A percentile compares a stretch with the other conserved stretches of the same genome.
Evolutionary conservation across 2,888 invertebrate genomes (phyloP).

Genomic region (Unio pictorum): DNA sequence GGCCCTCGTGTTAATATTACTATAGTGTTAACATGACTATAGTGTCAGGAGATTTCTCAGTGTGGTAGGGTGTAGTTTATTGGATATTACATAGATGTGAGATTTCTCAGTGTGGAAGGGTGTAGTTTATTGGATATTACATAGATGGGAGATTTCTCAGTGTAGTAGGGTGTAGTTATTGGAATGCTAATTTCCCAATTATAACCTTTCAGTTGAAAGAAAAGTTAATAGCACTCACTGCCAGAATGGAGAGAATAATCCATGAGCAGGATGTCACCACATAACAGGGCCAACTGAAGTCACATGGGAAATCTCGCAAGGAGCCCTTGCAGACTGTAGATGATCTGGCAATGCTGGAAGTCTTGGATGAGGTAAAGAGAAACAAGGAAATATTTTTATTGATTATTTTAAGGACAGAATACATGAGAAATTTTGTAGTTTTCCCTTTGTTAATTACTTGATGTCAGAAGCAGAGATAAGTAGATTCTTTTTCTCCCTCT

Average conservation of each 20-base stretch:
- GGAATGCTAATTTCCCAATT: not conserved
- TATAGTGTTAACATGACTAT: too few relatives aligned
- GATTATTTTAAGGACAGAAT: not conserved
- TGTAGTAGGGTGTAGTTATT: too few relatives aligned
- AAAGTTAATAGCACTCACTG: constrained; percentile 50
- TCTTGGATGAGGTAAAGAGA: constrained; percentile 75
- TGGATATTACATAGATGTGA: too few relatives aligned
- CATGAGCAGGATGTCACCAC: constrained; percentile 81
- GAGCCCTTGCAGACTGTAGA: constrained; percentile 75
- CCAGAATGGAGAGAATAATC: constrained; percentile 53
- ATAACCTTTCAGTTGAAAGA: constrained; percentile 42
- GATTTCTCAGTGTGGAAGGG: too few relatives aligned
- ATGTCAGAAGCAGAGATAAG: too few relatives aligned
- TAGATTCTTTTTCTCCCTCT: too few relatives aligned
- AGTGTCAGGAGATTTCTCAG: too few relatives aligned
- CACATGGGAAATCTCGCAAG: constrained; percentile 78
- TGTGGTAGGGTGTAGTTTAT: too few relatives aligned
- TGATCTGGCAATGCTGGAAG: constrained; percentile 83
- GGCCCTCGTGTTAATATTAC: too few relatives aligned
- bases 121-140: too few relatives aligned
- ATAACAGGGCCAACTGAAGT: constrained; percentile 85
- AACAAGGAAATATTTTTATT: not conserved
- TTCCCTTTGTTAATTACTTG: too few relatives aligned
- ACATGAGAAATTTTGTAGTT: not conserved
- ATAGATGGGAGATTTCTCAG: too few relatives aligned